Conservation (phyloP, 1,140 invertebrate species). For the Stenopsyche tienmushanensis region DNA sequence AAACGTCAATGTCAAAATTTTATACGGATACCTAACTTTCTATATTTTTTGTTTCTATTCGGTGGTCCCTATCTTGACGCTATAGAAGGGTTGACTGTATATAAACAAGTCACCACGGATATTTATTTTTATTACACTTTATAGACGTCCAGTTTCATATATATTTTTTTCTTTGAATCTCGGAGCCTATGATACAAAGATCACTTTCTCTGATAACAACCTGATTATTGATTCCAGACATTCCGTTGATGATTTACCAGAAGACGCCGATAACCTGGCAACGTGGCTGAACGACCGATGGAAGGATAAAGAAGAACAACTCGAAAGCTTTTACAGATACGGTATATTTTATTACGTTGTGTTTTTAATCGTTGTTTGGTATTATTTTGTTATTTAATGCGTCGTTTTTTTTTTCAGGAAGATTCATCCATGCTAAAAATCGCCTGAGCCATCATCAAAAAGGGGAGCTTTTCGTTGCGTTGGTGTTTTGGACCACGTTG, state of each 20-base stretch:
- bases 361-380: not conserved
- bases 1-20: no score
- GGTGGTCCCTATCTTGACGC: no score
- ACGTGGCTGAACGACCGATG: conserved; percentile 72
- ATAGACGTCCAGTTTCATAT: conserved; percentile 8
- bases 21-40: no score
- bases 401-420: conserved; percentile 14
- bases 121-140: not conserved
- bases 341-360: conserved; percentile 49
- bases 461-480: conserved; percentile 15
- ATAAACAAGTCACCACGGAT: no score
- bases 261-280: conserved; percentile 58
- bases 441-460: conserved; percentile 11
- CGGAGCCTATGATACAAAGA: not conserved
- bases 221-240: conserved; percentile 50
- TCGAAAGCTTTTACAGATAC: conserved; percentile 60
- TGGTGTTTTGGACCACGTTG: conserved; percentile 36
- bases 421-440: conserved; percentile 33
- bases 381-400: conserved; percentile 1
- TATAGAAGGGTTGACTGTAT: no score
- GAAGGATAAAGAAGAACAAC: conserved; percentile 66
- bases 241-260: conserved; percentile 59
- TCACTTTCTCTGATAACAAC: no score
- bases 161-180: no score
- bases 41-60: no score